phyloP scores from a whole-genome alignment of 2,113 vertebrate species.

The Cavia aperea region DNA sequence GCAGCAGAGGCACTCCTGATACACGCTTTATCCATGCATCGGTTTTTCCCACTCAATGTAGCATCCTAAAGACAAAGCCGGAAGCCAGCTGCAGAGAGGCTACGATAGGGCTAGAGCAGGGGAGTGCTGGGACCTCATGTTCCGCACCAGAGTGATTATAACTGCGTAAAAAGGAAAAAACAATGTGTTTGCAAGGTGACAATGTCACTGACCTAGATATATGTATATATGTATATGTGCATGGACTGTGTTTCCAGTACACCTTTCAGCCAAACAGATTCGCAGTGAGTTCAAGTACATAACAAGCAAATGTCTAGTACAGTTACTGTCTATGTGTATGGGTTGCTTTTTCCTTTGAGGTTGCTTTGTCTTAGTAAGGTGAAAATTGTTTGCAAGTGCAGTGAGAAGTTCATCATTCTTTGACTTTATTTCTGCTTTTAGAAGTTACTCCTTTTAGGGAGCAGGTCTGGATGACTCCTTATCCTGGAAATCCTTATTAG shows the following conservation, averaged over 20 bases:
- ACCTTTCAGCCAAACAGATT: conserved; percentile 64
- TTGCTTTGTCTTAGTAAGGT: conserved; percentile 61
- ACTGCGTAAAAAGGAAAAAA: conserved; percentile 51
- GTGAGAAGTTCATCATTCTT: conserved; percentile 72
- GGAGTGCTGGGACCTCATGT: background rate
- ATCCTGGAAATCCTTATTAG: conserved; percentile 59
- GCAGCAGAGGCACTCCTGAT: conserved; percentile 11
- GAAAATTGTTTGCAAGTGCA: conserved; percentile 73
- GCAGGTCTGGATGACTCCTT: conserved; percentile 65
- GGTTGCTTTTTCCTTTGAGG: conserved; percentile 9
- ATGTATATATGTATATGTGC: conserved; percentile 71
- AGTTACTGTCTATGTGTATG: conserved; percentile 48
- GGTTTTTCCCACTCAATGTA: background rate
- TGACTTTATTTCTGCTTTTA: conserved; percentile 62
- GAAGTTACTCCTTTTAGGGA: conserved; percentile 53
- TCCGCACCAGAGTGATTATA: conserved; percentile 45
- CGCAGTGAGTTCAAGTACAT: conserved; percentile 65
- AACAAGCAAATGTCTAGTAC: conserved; percentile 64
- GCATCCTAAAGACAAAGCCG: conserved; percentile 25
- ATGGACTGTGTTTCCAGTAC: conserved; percentile 63
- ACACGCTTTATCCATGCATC: background rate
- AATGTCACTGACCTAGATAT: conserved; percentile 48
- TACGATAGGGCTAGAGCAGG: conserved; percentile 53
- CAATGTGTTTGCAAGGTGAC: conserved; percentile 60
- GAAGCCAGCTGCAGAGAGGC: conserved; percentile 58